phyloP scores from a whole-genome alignment of 2,113 vertebrate genomes.

The Eonycteris spelaea region DNA sequence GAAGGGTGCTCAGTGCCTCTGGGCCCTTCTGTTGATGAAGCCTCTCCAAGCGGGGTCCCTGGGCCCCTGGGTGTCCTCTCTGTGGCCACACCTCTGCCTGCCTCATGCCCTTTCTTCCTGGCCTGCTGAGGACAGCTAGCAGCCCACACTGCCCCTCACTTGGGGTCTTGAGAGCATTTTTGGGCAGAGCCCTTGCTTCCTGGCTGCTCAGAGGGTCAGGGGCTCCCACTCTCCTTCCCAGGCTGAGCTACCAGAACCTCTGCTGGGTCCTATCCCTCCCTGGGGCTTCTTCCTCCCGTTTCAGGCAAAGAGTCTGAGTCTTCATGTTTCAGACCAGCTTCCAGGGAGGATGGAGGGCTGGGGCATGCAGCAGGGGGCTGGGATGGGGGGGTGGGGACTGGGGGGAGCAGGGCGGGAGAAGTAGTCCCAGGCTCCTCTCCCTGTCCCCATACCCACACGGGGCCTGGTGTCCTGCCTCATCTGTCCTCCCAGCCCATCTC shows the following conservation, averaged over 20 bases:
- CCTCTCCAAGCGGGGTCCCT: neutral
- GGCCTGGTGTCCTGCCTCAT: neutral
- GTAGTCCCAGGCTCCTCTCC: neutral
- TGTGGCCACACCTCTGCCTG: neutral
- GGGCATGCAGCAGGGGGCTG: neutral
- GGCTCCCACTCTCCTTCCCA: neutral
- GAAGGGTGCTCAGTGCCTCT: neutral
- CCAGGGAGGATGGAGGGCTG: neutral
- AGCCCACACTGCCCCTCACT: neutral
- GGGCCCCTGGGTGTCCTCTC: neutral
- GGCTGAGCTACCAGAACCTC: neutral
- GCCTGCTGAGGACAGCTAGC: neutral
- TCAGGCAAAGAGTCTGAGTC: neutral
- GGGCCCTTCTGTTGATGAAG: neutral
- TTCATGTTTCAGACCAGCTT: neutral
- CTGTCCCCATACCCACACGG: neutral
- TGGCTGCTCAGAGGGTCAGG: neutral
- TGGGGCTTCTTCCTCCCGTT: neutral
- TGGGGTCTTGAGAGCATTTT: neutral
- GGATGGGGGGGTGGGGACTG: neutral
- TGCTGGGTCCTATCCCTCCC: neutral
- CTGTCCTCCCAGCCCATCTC: constrained; percentile 23
- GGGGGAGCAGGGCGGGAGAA: neutral
- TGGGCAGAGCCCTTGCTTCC: neutral
- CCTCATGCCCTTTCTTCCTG: neutral